phyloP scores from a whole-genome alignment of 2,113 vertebrate genomes.

The Eulemur rufifrons region DNA sequence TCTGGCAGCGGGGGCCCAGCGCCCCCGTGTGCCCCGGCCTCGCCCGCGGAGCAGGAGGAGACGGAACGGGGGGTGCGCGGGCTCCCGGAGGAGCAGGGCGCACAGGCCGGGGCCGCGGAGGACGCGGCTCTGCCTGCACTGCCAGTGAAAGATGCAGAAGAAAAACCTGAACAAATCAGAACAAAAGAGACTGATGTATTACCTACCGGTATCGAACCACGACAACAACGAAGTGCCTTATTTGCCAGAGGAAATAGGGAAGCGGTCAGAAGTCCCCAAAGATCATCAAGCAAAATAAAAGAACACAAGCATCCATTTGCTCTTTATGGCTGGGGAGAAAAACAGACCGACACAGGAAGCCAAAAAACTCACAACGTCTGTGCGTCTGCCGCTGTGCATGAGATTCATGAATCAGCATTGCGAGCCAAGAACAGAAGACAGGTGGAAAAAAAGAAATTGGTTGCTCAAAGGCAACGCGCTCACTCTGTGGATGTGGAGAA shows the following conservation, averaged over 20 bases:
- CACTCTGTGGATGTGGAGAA: constrained; percentile 86
- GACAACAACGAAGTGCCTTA: constrained; percentile 75
- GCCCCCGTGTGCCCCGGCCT: neutral
- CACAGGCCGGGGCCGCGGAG: neutral
- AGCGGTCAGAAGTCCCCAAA: constrained; percentile 82
- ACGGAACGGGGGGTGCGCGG: neutral
- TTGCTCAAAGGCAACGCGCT: constrained; percentile 83
- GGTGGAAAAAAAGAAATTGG: constrained; percentile 89
- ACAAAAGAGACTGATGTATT: constrained; percentile 64
- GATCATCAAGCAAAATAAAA: constrained; percentile 80
- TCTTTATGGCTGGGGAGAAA: constrained; percentile 95
- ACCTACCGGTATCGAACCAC: constrained; percentile 27
- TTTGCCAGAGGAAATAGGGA: constrained; percentile 74
- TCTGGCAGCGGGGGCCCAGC: constrained; percentile 45
- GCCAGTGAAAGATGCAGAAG: constrained; percentile 63
- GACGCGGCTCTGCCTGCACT: neutral
- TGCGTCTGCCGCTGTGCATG: constrained; percentile 88
- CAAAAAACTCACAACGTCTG: constrained; percentile 95
- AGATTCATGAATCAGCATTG: constrained; percentile 95
- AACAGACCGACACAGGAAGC: constrained; percentile 87
- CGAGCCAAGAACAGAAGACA: constrained; percentile 94
- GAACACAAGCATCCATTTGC: constrained; percentile 93
- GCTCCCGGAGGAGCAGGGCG: neutral
- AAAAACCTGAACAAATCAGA: constrained; percentile 48
- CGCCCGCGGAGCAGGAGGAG: constrained; percentile 3